phyloP scores from a whole-genome alignment of 2,797 vertebrate genomes.

The Chaenodraco wilsoni region DNA sequence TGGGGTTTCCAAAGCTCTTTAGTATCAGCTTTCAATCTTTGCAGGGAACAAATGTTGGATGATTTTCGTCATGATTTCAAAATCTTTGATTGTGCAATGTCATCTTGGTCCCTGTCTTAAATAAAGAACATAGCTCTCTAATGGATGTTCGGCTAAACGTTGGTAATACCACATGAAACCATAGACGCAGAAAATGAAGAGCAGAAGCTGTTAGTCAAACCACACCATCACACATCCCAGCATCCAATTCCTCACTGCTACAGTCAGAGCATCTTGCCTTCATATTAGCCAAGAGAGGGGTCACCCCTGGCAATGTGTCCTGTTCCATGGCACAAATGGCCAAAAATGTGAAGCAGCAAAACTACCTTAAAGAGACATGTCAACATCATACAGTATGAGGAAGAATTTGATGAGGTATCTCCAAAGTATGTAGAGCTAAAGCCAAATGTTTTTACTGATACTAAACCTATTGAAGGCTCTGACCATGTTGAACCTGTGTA shows the following conservation, averaged over 20 bases:
- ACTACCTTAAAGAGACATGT: neutral
- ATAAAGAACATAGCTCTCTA: conserved; percentile 56
- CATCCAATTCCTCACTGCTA: conserved; percentile 33
- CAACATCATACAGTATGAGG: neutral
- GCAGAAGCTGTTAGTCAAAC: conserved; percentile 57
- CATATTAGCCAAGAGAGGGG: conserved; percentile 13
- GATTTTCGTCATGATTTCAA: conserved; percentile 60
- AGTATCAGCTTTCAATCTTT: conserved; percentile 63
- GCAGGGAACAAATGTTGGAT: conserved; percentile 57
- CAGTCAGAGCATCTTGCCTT: conserved; percentile 30
- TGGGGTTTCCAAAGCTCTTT: conserved; percentile 57
- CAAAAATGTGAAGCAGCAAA: conserved; percentile 8
- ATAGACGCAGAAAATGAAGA: conserved; percentile 68
- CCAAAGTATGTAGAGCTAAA: conserved; percentile 1
- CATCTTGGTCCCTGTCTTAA: conserved; percentile 61
- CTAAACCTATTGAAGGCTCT: conserved; percentile 32
- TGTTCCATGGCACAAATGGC: neutral
- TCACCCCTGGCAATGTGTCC: conserved; percentile 4
- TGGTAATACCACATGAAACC: conserved; percentile 56
- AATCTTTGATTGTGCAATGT: conserved; percentile 47
- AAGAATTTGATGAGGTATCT: conserved; percentile 2
- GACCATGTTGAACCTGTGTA: conserved; percentile 23
- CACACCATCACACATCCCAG: conserved; percentile 44
- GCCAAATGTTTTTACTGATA: conserved; percentile 5
- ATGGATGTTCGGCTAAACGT: conserved; percentile 42